Base-by-base conservation (phyloP, 2,797 vertebrate genomes). In the Amazonetta brasiliensis region DNA sequence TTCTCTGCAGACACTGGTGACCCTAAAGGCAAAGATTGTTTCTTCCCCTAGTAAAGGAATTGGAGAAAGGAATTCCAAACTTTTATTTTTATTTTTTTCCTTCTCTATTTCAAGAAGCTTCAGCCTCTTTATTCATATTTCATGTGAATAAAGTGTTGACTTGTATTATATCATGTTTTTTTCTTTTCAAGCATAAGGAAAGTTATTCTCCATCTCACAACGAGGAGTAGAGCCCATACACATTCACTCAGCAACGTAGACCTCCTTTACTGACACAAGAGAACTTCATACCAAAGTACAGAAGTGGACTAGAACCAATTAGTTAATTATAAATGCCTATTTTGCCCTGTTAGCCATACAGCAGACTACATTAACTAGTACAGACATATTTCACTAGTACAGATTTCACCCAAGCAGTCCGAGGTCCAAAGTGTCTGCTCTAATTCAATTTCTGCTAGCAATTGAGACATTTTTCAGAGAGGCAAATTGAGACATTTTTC, bases 231-330 rank as follows among this genome's bases (percentile, higher is more conserved):
- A 35, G 11, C 37, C 18, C 30, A 28, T 5, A 56, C 21, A 11
- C 14, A 1, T 0, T 0, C 3, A 6, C 0, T 81, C 4, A 1
- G 41, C 39, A 16, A 30, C 19, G 31, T 10, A 3, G 11, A 4
- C 6, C 7, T 62, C 64, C 28, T 16, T 41, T 16, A 3, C 0
- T 35, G 26, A 8, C 78, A 67, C 26, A 9, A 76, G 67, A 72
- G 6, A 78, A 39, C 50, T 50, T 41, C 63, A 60, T 25, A 28
- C 4, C 1, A 0, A 72, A 39, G 43, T 8, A 19, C 21, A 52
- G 43, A 75, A 64, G 26, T 22, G 46, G 46, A 21, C 19, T 20
- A 56, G n/a, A 78, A 18, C 5, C 50, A 41, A 62, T 44, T 1
- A 54, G 23, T 44, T 67, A 59, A 43, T 23, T 46, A 1, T 2